phyloP scores from a whole-genome alignment of 2,888 invertebrate species.

The Phanerotoma sp. region DNA sequence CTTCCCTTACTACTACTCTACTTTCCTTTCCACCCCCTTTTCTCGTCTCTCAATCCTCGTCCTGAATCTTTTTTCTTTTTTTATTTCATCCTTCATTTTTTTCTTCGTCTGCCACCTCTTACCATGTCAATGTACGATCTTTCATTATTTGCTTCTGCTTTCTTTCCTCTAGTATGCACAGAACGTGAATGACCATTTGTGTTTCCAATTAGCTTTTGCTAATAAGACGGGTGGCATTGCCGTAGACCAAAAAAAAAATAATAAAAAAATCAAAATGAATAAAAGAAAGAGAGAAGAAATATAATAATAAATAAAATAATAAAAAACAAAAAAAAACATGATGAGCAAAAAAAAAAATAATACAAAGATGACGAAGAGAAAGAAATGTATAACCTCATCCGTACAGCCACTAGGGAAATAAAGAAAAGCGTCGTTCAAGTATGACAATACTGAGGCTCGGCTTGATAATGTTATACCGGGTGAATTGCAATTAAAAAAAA shows the following conservation, averaged over 20 bases:
- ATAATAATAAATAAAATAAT: no score
- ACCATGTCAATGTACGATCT: constrained; percentile 25
- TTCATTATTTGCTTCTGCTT: constrained; percentile 39
- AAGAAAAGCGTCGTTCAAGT: constrained; percentile 54
- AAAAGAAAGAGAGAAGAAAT: no score
- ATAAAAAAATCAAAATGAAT: constrained; percentile 23
- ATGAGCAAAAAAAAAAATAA: constrained; percentile 25
- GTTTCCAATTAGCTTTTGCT: constrained; percentile 58
- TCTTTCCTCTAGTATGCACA: constrained; percentile 41
- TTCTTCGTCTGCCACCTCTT: constrained; percentile 17
- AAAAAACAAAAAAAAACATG: constrained; percentile 21
- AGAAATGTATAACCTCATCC: constrained; percentile 57
- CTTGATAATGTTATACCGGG: constrained; percentile 45
- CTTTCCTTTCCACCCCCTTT: constrained; percentile 13
- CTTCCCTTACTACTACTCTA: constrained; percentile 19
- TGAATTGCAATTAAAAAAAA: constrained; percentile 52
- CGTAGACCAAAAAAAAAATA: constrained; percentile 20
- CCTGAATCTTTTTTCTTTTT: no score
- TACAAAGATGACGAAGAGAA: constrained; percentile 29
- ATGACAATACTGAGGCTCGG: constrained; percentile 51
- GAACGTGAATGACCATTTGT: constrained; percentile 57
- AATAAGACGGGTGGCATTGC: constrained; percentile 55
- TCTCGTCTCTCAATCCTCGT: constrained; percentile 12
- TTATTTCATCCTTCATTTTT: no score
- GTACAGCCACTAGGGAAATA: constrained; percentile 56